Conservation (phyloP, 2,888 invertebrate species). For the Stegana nigrithorax region DNA sequence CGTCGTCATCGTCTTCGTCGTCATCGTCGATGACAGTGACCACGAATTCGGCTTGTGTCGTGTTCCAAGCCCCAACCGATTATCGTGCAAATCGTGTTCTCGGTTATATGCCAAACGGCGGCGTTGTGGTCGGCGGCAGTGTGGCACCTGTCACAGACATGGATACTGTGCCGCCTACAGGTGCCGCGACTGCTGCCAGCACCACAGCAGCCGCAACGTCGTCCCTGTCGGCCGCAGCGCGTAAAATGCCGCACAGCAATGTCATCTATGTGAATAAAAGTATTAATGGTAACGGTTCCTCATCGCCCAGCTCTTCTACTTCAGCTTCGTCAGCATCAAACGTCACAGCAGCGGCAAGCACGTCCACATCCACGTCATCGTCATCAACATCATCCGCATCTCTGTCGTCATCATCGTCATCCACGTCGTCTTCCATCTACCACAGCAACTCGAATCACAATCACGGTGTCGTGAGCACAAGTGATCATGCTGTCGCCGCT, state of each 20-base stretch:
- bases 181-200: slow-evolving; percentile 30
- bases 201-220: not conserved
- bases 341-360: no score
- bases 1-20: slow-evolving; percentile 4
- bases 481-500: slow-evolving; percentile 30
- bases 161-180: slow-evolving; percentile 63
- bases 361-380: slow-evolving; percentile 23
- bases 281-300: slow-evolving; percentile 35
- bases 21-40: slow-evolving; percentile 20
- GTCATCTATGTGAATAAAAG: slow-evolving; percentile 65
- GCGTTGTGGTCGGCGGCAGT: slow-evolving; percentile 21
- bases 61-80: slow-evolving; percentile 24
- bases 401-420: slow-evolving; percentile 8
- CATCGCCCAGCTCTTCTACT: not conserved
- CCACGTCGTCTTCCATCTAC: slow-evolving; percentile 9
- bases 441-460: slow-evolving; percentile 8
- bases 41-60: slow-evolving; percentile 11
- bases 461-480: slow-evolving; percentile 35
- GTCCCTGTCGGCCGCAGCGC: slow-evolving; percentile 30
- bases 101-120: slow-evolving; percentile 12
- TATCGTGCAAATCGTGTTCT: slow-evolving; percentile 21
- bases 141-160: slow-evolving; percentile 61
- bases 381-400: slow-evolving; percentile 34
- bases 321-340: slow-evolving; percentile 3
- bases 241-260: slow-evolving; percentile 65